These are phyloP conservation scores for Nematolebias whitei DNA, from an alignment of 2,113 vertebrate genomes.

Conservation along the genomic window DNA sequence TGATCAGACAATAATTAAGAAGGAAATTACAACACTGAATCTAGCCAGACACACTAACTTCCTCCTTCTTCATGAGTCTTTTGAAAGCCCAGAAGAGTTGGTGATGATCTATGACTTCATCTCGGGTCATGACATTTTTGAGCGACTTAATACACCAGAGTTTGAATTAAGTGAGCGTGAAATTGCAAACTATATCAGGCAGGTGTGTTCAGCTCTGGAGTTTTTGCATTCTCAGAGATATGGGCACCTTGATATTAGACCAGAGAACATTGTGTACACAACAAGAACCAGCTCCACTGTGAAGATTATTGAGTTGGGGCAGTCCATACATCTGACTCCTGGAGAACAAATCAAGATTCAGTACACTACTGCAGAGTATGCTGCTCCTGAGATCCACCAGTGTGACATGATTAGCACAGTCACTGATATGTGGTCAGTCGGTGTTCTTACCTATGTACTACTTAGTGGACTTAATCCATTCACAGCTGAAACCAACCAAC, in stretches of 20 bases:
- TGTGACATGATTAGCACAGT: constrained; percentile 92
- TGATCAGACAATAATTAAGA: constrained; percentile 94
- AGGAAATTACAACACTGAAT: constrained; percentile 95
- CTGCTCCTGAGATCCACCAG: constrained; percentile 95
- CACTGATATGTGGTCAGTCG: constrained; percentile 98
- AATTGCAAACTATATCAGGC: constrained; percentile 88
- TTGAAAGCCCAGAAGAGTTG: constrained; percentile 94
- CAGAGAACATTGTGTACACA: constrained; percentile 95
- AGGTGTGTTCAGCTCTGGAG: constrained; percentile 91
- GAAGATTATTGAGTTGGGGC: constrained; percentile 97
- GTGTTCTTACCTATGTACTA: constrained; percentile 91
- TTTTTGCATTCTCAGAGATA: constrained; percentile 90
- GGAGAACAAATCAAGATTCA: constrained; percentile 93
- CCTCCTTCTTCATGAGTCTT: constrained; percentile 92
- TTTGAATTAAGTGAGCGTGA: constrained; percentile 94
- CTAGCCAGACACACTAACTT: constrained; percentile 88
- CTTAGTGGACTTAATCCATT: constrained; percentile 96
- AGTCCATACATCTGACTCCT: constrained; percentile 90
- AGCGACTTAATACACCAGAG: constrained; percentile 86
- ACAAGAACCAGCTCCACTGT: constrained; percentile 89
- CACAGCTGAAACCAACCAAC: constrained; percentile 95
- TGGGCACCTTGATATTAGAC: constrained; percentile 95
- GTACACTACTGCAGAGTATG: constrained; percentile 92
- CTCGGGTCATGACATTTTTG: constrained; percentile 95
- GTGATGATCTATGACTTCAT: constrained; percentile 98